These are phyloP conservation scores for Ceratitis capitata DNA, from an alignment of 1,140 invertebrate species.

Conservation along the genomic window DNA sequence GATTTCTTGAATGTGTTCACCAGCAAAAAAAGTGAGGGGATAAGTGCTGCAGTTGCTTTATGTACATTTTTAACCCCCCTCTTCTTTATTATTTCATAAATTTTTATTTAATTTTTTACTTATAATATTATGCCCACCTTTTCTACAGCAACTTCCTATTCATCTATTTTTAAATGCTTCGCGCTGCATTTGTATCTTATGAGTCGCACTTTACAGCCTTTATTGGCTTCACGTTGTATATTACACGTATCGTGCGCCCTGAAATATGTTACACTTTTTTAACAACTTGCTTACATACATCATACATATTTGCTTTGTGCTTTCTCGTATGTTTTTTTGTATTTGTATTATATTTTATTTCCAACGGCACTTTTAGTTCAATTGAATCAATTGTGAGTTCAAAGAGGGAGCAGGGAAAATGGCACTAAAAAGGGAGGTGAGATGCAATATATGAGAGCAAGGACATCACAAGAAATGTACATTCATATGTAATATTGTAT, in stretches of 20 bases:
- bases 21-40: neutral
- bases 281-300: no score
- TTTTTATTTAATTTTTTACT: neutral
- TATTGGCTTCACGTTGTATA: neutral
- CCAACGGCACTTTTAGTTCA: neutral
- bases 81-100: neutral
- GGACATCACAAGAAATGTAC: neutral
- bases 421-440: no score
- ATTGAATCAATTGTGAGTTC: neutral
- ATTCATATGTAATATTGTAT: neutral
- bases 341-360: slow-evolving; percentile 12
- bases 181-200: neutral
- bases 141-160: neutral
- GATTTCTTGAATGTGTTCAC: neutral
- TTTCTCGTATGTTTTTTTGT: neutral
- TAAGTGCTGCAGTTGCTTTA: neutral
- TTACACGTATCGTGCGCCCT: slow-evolving; percentile 2
- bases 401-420: neutral
- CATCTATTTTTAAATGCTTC: neutral
- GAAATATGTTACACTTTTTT: neutral
- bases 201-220: neutral
- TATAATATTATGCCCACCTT: neutral
- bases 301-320: neutral
- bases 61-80: neutral
- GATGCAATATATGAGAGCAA: neutral